These are phyloP conservation scores for Lagria hirta DNA, from an alignment of 2,888 invertebrate species.

Conservation along the genomic window DNA sequence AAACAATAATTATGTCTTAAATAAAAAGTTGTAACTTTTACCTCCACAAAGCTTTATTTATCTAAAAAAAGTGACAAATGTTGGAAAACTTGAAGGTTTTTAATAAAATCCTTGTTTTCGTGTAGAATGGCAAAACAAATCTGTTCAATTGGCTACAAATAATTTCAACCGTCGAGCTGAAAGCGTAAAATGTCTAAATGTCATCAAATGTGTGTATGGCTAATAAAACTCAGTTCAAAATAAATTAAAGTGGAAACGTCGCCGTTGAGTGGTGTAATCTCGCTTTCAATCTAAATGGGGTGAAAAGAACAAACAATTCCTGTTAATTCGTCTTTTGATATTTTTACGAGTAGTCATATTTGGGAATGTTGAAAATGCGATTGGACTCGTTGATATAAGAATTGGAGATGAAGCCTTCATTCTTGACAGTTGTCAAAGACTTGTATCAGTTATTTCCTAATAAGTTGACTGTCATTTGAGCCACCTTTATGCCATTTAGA, in stretches of 20 bases:
- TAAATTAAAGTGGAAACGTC: conserved; percentile 21
- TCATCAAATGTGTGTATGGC: too few species aligned
- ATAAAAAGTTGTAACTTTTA: too few species aligned
- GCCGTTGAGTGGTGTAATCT: conserved; percentile 15
- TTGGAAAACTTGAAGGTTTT: too few species aligned
- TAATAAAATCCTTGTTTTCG: too few species aligned
- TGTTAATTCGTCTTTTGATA: conserved; percentile 23
- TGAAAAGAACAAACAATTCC: conserved; percentile 23
- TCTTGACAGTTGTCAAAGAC: conserved; percentile 36
- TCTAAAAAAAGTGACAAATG: too few species aligned
- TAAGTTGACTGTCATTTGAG: conserved; percentile 39
- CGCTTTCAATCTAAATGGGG: conserved; percentile 24
- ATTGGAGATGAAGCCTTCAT: conserved; percentile 36
- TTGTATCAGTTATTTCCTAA: conserved; percentile 36
- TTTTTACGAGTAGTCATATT: conserved; percentile 16
- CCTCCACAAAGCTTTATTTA: too few species aligned
- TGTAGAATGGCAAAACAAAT: too few species aligned
- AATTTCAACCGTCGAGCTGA: too few species aligned
- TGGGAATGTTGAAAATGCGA: conserved; percentile 25
- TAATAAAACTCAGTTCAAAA: conserved; percentile 22
- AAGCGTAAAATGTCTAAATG: too few species aligned
- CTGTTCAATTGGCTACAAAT: too few species aligned
- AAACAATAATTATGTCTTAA: too few species aligned
- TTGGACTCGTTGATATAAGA: conserved; percentile 23
- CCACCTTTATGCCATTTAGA: conserved; percentile 46